Evolutionary conservation across 2,113 vertebrate species (phyloP).

Genomic region (Pungitius pungitius): DNA sequence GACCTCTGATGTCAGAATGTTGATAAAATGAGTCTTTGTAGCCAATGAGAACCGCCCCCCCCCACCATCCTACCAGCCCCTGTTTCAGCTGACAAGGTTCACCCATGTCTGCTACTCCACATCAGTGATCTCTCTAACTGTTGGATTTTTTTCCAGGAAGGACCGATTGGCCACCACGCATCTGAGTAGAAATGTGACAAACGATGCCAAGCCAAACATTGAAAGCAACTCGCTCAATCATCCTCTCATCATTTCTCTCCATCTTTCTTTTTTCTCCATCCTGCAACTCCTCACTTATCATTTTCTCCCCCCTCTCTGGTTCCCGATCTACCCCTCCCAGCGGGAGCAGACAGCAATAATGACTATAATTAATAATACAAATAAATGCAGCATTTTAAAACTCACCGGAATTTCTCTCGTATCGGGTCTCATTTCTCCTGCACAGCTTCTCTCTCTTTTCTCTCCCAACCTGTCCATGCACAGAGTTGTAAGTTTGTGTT

Average conservation of each 20-base stretch:
- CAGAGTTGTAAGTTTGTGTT: too few relatives aligned
- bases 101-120: background rate
- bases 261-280: background rate
- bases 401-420: slow-evolving; percentile 60
- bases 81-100: background rate
- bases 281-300: background rate
- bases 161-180: slow-evolving; percentile 3
- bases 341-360: slow-evolving; percentile 71
- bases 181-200: slow-evolving; percentile 5
- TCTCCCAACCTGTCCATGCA: too few relatives aligned
- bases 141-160: background rate
- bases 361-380: slow-evolving; percentile 83
- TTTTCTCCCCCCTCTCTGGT: background rate
- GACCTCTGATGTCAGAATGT: too few relatives aligned
- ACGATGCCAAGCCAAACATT: slow-evolving; percentile 7
- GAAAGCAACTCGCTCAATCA: background rate
- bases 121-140: background rate
- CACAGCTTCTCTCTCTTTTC: slow-evolving; percentile 68
- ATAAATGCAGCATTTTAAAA: slow-evolving; percentile 75
- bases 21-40: too few relatives aligned
- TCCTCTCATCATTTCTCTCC: slow-evolving; percentile 5
- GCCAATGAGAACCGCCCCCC: too few relatives aligned
- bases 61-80: too few relatives aligned
- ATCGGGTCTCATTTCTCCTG: slow-evolving; percentile 66
- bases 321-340: slow-evolving; percentile 32